Evolutionary conservation across 2,113 vertebrate genomes (phyloP), one percentile per base, ranked within the genome.

Genomic region (Pollachius pollachius): DNA sequence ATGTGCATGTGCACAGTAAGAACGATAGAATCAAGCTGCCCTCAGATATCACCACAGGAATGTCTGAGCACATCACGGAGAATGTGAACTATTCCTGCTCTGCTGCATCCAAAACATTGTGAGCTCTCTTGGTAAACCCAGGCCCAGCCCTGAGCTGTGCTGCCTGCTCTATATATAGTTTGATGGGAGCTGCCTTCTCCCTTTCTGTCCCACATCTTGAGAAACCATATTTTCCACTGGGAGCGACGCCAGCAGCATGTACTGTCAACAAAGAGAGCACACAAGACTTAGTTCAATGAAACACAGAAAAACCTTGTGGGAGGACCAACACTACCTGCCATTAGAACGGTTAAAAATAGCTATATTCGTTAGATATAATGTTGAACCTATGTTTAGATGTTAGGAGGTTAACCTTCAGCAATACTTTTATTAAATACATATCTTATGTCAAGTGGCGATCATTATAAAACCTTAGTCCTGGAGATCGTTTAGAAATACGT

Each of bases 151-250:
- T 15, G 66, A 72, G 68, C 71, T 65, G 30, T 65, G 70, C 78
- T 69, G 75, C 83, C 71, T 74, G 71, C 37, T 72, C 86, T 91
- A 90, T 88, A 89, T 89, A 89, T 93, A 90, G 84, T 75, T 70
- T 68, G 81, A 77, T 84, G 74, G 75, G 66, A 65, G 65, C 75
- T 77, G 64, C 67, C 21, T 25, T 69, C 79, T 84, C 75, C 85
- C 80, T 81, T 67, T 79, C 76, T 16, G 76, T 83, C 89, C 85
- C 87, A 81, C 70, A 87, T 81, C 87, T 81, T 62, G 72, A 81
- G 84, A 89, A 87, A 84, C 72, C 58, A 70, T 58, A 80, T 80
- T 84, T 84, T 83, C 75, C 82, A 78, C 74, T 25, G 69, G 76
- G 81, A 81, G 73, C 57, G 67, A 62, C 56, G 81, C 80, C 75